Base-by-base conservation (phyloP, 2,113 vertebrate species). In the Petrocephalus zakoni region DNA sequence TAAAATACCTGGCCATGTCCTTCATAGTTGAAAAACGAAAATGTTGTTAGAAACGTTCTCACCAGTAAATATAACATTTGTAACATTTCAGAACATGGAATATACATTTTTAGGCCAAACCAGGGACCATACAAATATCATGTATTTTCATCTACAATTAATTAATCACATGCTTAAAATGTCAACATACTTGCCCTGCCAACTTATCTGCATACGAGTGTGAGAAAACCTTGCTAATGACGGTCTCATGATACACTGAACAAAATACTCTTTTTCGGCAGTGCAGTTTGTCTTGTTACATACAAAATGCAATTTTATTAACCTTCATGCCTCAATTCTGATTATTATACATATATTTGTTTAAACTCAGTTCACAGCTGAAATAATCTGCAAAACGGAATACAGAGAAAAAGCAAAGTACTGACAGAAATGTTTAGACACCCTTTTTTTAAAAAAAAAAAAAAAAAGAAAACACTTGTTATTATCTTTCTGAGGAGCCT, bases 261-360 rank as follows among this genome's bases (percentile, higher is more conserved):
- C 19, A 91, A 88, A 91, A 88, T 64, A 86, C 88, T 85, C 90
- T 90, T 89, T 88, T 90, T 22, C 22, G 5, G 49, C 51, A 7
- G 29, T n/a, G 91, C 87, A 47, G 72, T 90, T 42, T 6, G 37
- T 92, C 92, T 94, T 91, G 91, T 98, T 99, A 97, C 97, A 98
- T 99, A 99, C 96, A 99, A 99, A 99, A 99, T 98, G 97, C 95
- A 96, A 95, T 97, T 99, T 99, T 99, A 99, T 99, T 99, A 97
- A 97, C 97, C 97, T 98, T 99, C 98, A 99, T 99, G 98, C 98
- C 98, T 98, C 97, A 97, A 97, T 98, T 98, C 97, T 98, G 97
- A 97, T 98, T 97, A 97, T 98, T 98, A 97, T 98, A 99, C 98
- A 98, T 97, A 97, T 97, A 98, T 98, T 97, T 97, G 95, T 98